Conservation (phyloP, 2,888 invertebrate genomes). For the Artemia sinica region DNA sequence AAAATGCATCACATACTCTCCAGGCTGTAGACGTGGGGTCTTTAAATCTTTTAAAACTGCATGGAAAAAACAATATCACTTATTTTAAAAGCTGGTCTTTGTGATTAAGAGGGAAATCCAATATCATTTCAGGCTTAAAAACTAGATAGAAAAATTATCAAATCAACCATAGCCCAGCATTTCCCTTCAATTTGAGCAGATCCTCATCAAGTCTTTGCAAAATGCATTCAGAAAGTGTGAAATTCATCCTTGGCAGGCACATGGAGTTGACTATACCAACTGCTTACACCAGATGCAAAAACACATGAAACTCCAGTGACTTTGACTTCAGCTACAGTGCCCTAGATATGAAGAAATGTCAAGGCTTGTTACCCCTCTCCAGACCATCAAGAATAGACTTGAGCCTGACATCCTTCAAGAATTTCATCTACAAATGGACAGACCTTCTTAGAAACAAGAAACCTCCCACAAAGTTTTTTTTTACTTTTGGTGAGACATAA, state of each 20-base stretch:
- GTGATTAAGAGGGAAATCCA: neutral
- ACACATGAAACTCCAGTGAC: too few species aligned
- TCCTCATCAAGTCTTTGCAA: neutral
- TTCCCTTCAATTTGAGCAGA: neutral
- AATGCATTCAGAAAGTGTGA: neutral
- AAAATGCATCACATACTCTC: neutral
- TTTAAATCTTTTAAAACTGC: neutral
- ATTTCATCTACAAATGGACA: neutral
- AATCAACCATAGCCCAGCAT: neutral
- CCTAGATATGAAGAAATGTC: neutral
- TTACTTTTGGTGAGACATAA: neutral
- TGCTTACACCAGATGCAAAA: constrained; percentile 4
- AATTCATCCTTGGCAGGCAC: neutral
- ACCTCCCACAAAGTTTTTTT: neutral
- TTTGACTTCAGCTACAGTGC: neutral
- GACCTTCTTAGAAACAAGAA: neutral
- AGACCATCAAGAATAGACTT: neutral
- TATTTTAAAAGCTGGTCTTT: neutral
- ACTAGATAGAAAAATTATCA: neutral
- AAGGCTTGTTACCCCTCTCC: neutral
- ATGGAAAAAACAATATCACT: neutral
- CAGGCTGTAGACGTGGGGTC: neutral
- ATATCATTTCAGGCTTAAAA: neutral
- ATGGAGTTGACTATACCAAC: neutral
- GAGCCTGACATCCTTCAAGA: neutral